A percentile compares a stretch with the other conserved stretches of the same genome.
Evolutionary conservation across 2,113 vertebrate genomes (phyloP).

Genomic region (Colistium nudipinnis): DNA sequence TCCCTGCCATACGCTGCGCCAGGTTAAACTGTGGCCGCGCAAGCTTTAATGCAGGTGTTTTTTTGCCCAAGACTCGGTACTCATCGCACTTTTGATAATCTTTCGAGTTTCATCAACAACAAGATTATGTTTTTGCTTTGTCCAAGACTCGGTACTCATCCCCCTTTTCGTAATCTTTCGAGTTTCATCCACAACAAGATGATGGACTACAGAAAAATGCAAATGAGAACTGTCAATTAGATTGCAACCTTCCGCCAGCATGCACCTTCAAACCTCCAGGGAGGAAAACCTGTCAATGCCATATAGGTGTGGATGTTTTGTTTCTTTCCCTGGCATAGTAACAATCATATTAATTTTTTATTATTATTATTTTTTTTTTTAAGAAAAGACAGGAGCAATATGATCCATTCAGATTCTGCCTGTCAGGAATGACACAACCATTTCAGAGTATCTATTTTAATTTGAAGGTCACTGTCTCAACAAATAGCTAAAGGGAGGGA

Average conservation of each 20-base stretch:
- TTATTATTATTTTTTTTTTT: slow-evolving; percentile 8
- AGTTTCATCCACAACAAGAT: neutral
- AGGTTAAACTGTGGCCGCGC: slow-evolving; percentile 6
- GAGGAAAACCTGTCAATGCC: slow-evolving; percentile 8
- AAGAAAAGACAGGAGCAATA: slow-evolving; percentile 12
- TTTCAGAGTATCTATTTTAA: slow-evolving; percentile 45
- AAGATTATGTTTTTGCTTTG: neutral
- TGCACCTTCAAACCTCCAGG: neutral
- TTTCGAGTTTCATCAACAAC: neutral
- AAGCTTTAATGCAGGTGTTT: neutral
- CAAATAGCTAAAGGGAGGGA: slow-evolving; percentile 17
- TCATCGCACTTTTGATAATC: neutral
- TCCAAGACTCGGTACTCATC: too few relatives aligned
- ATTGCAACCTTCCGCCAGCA: slow-evolving; percentile 12
- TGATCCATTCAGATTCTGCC: slow-evolving; percentile 17
- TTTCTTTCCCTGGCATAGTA: neutral
- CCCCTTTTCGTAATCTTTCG: neutral
- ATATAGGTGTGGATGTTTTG: neutral
- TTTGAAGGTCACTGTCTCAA: slow-evolving; percentile 60
- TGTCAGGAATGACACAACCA: slow-evolving; percentile 36
- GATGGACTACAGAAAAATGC: neutral
- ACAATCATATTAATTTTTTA: neutral
- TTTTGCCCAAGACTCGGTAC: too few relatives aligned
- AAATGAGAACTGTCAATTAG: neutral
- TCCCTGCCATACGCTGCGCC: slow-evolving; percentile 10